These are phyloP conservation scores for Hippasteria phrygiana DNA, from an alignment of 53 echinoderm and acorn worm species.

Conservation along the genomic window DNA sequence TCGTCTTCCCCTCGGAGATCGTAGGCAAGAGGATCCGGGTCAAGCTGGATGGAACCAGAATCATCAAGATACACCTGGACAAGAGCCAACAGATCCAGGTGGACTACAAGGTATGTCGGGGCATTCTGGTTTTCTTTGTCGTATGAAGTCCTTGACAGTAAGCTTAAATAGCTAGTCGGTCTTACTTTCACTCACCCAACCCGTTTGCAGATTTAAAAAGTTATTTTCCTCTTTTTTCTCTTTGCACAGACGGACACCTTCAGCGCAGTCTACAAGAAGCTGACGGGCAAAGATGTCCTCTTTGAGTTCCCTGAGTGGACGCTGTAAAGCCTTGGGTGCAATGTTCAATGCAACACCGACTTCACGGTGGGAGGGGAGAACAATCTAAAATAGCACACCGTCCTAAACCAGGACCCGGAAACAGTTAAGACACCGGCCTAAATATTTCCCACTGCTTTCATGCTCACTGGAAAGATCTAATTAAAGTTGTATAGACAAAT, in stretches of 20 bases:
- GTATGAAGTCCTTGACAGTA: no score
- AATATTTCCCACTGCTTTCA: neutral
- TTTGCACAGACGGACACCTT: slow-evolving; percentile 85
- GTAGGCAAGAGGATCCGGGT: slow-evolving; percentile 92
- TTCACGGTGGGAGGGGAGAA: slow-evolving; percentile 11
- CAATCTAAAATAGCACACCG: slow-evolving; percentile 39
- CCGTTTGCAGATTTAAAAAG: neutral
- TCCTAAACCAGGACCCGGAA: neutral
- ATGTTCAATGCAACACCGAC: neutral
- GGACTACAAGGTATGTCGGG: slow-evolving; percentile 93
- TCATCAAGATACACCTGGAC: slow-evolving; percentile 93
- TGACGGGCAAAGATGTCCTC: slow-evolving; percentile 95
- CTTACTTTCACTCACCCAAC: no score
- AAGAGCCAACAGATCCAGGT: slow-evolving; percentile 93
- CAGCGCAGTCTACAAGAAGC: slow-evolving; percentile 96
- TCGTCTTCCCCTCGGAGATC: slow-evolving; percentile 95
- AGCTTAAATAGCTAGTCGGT: no score
- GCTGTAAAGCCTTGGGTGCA: slow-evolving; percentile 62
- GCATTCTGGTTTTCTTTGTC: no score
- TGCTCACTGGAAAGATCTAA: slow-evolving; percentile 42
- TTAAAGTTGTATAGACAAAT: slow-evolving; percentile 24
- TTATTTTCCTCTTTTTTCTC: slow-evolving; percentile 28
- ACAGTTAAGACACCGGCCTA: neutral
- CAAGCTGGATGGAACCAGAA: slow-evolving; percentile 84
- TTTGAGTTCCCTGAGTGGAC: slow-evolving; percentile 91